These are phyloP conservation scores for Melanaphis sacchari DNA, from an alignment of 1,140 invertebrate genomes.

Conservation along the genomic window DNA sequence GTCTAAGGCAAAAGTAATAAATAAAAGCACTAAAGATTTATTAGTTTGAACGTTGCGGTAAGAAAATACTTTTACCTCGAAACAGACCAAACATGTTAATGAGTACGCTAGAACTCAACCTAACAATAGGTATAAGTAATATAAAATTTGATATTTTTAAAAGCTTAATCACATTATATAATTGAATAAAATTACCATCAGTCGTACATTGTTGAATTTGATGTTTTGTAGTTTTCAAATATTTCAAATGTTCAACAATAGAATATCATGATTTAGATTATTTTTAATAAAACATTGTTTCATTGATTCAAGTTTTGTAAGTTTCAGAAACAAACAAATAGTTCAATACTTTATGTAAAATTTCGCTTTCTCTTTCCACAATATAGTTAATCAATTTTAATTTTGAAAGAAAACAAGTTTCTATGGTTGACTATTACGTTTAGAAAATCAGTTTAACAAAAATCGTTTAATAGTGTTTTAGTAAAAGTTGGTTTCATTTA, in stretches of 20 bases:
- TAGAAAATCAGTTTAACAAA: neutral
- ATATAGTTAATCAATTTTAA: neutral
- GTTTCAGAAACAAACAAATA: neutral
- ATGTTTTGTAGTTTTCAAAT: neutral
- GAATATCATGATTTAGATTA: neutral
- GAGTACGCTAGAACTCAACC: neutral
- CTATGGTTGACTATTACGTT: neutral
- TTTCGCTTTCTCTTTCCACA: neutral
- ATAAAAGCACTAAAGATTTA: neutral
- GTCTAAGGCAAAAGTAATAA: neutral
- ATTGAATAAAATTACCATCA: neutral
- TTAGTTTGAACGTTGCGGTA: neutral
- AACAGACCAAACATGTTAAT: neutral
- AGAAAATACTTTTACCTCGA: neutral
- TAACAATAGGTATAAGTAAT: neutral
- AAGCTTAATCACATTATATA: neutral
- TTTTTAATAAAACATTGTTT: neutral
- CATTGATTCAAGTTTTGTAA: neutral
- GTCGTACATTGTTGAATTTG: neutral
- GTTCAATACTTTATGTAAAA: neutral
- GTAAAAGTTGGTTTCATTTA: neutral
- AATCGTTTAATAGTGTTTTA: neutral
- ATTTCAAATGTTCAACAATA: neutral
- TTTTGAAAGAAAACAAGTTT: neutral
- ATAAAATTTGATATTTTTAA: neutral